phyloP scores from a whole-genome alignment of 2,888 invertebrate species.

The Andrena chrysosceles region DNA sequence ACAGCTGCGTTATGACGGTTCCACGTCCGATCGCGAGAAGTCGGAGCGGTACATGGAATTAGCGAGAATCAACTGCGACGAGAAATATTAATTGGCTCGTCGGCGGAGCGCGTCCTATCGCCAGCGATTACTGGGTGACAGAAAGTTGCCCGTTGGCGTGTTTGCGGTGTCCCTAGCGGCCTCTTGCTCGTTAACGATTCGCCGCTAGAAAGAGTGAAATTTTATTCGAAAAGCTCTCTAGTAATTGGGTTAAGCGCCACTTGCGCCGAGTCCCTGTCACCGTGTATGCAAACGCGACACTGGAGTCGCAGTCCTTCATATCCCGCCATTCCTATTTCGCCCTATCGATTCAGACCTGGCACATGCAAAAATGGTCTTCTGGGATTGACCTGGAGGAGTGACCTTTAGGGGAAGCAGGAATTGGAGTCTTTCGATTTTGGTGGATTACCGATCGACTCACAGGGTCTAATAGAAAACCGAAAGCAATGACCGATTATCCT shows the following conservation, averaged over 20 bases:
- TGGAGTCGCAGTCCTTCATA: constrained; percentile 33
- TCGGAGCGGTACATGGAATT: constrained; percentile 37
- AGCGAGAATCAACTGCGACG: constrained; percentile 42
- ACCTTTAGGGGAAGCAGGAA: no score
- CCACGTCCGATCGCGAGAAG: constrained; percentile 24
- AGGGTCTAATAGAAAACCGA: constrained; percentile 34
- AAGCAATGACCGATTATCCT: constrained; percentile 41
- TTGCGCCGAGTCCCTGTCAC: constrained; percentile 22
- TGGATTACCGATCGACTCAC: no score
- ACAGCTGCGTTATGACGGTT: constrained; percentile 18
- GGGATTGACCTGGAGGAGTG: not conserved
- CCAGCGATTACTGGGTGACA: constrained; percentile 10
- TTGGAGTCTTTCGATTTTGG: no score
- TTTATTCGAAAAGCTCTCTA: constrained; percentile 14
- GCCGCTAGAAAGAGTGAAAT: constrained; percentile 4
- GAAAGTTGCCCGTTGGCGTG: constrained; percentile 6
- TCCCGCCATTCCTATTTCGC: constrained; percentile 14
- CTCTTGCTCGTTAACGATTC: constrained; percentile 13
- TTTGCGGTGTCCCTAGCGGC: constrained; percentile 10
- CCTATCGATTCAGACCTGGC: constrained; percentile 10
- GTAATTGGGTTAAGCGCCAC: constrained; percentile 52
- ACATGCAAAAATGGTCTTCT: not conserved
- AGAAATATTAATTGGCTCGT: constrained; percentile 53
- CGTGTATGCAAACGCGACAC: constrained; percentile 1
- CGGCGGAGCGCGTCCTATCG: constrained; percentile 7